Evolutionary conservation across 2,797 vertebrate genomes (phyloP).

Genomic region (Falco berigora): DNA sequence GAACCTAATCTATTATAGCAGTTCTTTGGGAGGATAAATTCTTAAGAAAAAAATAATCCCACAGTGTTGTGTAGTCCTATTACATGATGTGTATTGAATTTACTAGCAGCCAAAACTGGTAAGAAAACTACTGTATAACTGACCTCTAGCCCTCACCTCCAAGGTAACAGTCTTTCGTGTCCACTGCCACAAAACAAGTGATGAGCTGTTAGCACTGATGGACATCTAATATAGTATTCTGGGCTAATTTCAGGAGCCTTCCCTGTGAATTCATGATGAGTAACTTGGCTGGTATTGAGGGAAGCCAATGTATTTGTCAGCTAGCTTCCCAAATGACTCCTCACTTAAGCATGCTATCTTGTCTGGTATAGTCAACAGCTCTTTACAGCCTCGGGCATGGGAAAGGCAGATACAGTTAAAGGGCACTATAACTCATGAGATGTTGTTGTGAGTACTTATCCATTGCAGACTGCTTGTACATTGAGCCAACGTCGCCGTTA

Average conservation of each 20-base stretch:
- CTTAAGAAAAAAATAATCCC: neutral
- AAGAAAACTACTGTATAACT: neutral
- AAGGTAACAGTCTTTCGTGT: neutral
- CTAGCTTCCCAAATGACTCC: neutral
- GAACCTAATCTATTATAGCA: neutral
- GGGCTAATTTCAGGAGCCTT: neutral
- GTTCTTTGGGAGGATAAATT: neutral
- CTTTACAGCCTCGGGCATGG: neutral
- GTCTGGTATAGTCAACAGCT: neutral
- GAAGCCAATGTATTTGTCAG: neutral
- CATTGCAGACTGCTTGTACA: conserved; percentile 83
- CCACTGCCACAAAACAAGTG: neutral
- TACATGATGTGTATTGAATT: neutral
- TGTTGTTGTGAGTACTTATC: conserved; percentile 23
- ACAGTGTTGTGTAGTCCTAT: neutral
- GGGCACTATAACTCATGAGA: neutral
- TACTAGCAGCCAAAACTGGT: neutral
- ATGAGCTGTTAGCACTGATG: neutral
- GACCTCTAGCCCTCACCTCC: neutral
- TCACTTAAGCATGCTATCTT: neutral
- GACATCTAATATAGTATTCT: neutral
- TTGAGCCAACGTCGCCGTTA: conserved; percentile 71
- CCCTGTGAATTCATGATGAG: neutral
- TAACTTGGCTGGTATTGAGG: neutral
- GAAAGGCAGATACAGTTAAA: conserved; percentile 2